phyloP scores from a whole-genome alignment of 2,888 invertebrate species.

The Parnassius glacialis region DNA sequence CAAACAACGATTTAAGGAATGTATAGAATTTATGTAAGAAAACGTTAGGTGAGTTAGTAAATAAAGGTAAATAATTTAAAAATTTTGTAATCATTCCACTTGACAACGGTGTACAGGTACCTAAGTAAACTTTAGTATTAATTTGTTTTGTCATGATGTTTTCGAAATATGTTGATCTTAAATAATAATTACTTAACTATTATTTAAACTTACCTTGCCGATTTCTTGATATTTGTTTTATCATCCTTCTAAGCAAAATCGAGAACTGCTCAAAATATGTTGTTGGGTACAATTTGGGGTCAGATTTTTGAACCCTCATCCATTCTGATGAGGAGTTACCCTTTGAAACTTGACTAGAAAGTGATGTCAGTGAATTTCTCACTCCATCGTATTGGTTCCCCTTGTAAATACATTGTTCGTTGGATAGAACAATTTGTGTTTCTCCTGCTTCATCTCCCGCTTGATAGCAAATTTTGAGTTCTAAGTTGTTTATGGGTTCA shows the following conservation, averaged over 20 bases:
- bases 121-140: too few relatives aligned
- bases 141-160: too few relatives aligned
- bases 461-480: constrained; percentile 67
- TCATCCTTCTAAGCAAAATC: constrained; percentile 81
- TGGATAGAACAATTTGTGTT: constrained; percentile 62
- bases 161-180: too few relatives aligned
- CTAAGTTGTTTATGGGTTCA: constrained; percentile 52
- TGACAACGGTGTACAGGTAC: too few relatives aligned
- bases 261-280: constrained; percentile 81
- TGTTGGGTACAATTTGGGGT: constrained; percentile 68
- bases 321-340: constrained; percentile 65
- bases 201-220: constrained; percentile 62
- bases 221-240: constrained; percentile 81
- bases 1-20: too few relatives aligned
- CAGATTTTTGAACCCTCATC: constrained; percentile 78
- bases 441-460: constrained; percentile 56
- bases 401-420: constrained; percentile 67
- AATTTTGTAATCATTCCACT: too few relatives aligned
- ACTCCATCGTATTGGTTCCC: constrained; percentile 54
- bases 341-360: constrained; percentile 61
- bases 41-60: too few relatives aligned
- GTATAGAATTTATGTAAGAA: too few relatives aligned
- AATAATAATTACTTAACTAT: not conserved
- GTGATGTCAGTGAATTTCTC: constrained; percentile 58
- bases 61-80: too few relatives aligned